phyloP scores from a whole-genome alignment of 2,888 invertebrate species.

The Brachylomia viminalis region DNA sequence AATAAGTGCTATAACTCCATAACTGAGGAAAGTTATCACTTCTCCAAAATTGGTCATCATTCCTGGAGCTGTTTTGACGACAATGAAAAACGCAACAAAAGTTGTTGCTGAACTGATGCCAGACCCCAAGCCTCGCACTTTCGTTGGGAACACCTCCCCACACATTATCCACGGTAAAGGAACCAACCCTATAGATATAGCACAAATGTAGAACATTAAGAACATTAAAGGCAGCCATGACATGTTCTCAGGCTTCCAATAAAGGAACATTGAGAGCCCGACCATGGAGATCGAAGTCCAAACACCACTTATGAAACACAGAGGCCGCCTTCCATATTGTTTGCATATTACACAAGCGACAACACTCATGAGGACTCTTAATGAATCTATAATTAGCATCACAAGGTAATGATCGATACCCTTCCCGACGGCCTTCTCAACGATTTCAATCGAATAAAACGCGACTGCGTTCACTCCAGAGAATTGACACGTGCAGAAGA shows the following conservation, averaged over 20 bases:
- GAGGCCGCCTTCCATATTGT: conserved; percentile 91
- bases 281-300: conserved; percentile 92
- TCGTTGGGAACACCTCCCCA: conserved; percentile 93
- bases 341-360: conserved; percentile 92
- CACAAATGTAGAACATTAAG: conserved; percentile 90
- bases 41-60: conserved; percentile 91
- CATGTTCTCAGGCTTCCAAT: conserved; percentile 81
- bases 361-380: conserved; percentile 91
- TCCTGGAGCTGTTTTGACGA: conserved; percentile 92
- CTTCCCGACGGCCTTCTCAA: conserved; percentile 90
- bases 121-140: conserved; percentile 92
- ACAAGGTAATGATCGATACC: conserved; percentile 92
- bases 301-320: conserved; percentile 92
- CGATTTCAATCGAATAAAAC: conserved; percentile 93
- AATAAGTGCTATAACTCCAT: conserved; percentile 90
- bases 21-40: conserved; percentile 91
- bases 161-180: conserved; percentile 94
- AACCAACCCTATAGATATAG: conserved; percentile 91
- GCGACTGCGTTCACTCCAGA: conserved; percentile 93
- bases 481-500: conserved; percentile 93
- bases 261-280: conserved; percentile 87
- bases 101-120: conserved; percentile 92
- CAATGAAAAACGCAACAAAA: conserved; percentile 91
- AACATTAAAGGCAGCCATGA: conserved; percentile 89
- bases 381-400: conserved; percentile 92